Conservation (phyloP, 2,888 invertebrate species). For the Thelaira solivaga region DNA sequence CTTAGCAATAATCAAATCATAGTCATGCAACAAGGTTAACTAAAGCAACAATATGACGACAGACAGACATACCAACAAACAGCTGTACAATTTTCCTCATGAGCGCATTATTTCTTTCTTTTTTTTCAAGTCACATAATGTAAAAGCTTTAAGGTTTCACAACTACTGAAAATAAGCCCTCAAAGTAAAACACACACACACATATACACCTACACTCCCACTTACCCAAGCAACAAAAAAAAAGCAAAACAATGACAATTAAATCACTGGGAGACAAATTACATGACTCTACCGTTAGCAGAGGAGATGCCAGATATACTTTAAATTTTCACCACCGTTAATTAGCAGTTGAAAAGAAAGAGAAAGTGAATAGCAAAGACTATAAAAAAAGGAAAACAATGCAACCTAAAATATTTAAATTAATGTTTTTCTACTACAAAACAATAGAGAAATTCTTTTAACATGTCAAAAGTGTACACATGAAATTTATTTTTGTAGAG, state of each 20-base stretch:
- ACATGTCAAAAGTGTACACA: conserved; percentile 23
- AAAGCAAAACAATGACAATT: conserved; percentile 10
- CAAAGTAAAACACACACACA: neutral
- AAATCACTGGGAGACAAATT: neutral
- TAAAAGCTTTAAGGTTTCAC: neutral
- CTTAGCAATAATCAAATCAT: conserved; percentile 4
- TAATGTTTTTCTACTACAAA: neutral
- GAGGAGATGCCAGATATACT: neutral
- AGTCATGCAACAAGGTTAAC: conserved; percentile 50
- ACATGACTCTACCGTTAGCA: too few species aligned
- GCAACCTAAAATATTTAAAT: neutral
- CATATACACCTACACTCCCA: neutral
- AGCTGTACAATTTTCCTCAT: conserved; percentile 10
- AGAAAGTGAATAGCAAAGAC: neutral
- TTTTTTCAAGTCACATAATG: neutral
- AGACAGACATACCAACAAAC: neutral
- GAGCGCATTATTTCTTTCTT: conserved; percentile 28
- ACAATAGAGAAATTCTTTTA: conserved; percentile 29
- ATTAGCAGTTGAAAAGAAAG: conserved; percentile 12
- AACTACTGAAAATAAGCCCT: neutral
- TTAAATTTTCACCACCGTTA: conserved; percentile 15
- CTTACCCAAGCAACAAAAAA: neutral
- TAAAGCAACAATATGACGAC: neutral
- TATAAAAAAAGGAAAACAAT: conserved; percentile 1
- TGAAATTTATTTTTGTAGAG: neutral